These are phyloP conservation scores for Ochlodes sylvanus DNA, from an alignment of 2,888 invertebrate species.

Conservation along the genomic window DNA sequence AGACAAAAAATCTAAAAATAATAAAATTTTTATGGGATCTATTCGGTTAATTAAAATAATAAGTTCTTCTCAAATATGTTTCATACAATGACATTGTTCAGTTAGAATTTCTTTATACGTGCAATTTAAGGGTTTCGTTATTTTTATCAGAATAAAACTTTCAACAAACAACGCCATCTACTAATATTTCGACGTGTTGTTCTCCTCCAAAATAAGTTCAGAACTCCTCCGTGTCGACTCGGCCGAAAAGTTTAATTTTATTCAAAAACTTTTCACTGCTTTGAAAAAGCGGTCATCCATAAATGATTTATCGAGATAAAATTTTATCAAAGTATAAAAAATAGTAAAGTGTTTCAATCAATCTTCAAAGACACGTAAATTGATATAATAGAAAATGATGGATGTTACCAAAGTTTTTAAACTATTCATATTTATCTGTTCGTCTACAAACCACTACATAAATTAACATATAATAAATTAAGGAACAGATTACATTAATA, in stretches of 20 bases:
- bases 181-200: constrained; percentile 20
- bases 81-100: too few species aligned
- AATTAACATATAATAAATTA: too few species aligned
- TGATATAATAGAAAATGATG: not conserved
- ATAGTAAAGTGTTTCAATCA: constrained; percentile 3
- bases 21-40: too few species aligned
- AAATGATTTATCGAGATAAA: constrained; percentile 54
- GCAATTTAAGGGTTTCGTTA: not conserved
- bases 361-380: not conserved
- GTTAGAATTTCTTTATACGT: too few species aligned
- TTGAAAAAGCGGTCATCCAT: constrained; percentile 52
- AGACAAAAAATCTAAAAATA: too few species aligned
- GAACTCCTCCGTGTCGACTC: not conserved
- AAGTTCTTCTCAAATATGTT: too few species aligned
- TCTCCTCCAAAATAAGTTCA: constrained; percentile 15
- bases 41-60: too few species aligned
- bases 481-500: too few species aligned
- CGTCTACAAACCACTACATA: too few species aligned
- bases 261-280: constrained; percentile 35
- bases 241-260: constrained; percentile 26
- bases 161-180: constrained; percentile 5
- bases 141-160: not conserved
- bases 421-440: not conserved
- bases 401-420: not conserved
- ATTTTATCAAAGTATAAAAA: constrained; percentile 20